phyloP scores from a whole-genome alignment of 64 coral and sea anemone species.

The Orbicella faveolata region DNA sequence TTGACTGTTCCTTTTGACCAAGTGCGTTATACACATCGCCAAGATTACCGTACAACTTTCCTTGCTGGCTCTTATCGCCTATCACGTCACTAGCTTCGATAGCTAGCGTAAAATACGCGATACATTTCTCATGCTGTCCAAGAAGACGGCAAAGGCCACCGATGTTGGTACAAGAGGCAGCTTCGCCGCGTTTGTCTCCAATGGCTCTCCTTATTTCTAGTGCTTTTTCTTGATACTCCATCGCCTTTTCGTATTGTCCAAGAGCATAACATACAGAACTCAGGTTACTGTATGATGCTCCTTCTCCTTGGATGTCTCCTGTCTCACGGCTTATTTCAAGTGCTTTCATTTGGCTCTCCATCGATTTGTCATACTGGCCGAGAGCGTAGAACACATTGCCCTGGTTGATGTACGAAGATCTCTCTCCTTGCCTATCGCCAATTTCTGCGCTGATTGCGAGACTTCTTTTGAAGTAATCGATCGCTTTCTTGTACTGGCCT shows the following conservation, averaged over 20 bases:
- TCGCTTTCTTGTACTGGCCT: conserved; percentile 13
- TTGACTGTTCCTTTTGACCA: neutral
- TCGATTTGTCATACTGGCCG: neutral
- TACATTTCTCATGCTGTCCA: conserved; percentile 16
- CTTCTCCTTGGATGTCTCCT: conserved; percentile 16
- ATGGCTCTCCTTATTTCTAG: neutral
- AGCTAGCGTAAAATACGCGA: conserved; percentile 11
- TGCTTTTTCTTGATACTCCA: neutral
- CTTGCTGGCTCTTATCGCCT: conserved; percentile 12
- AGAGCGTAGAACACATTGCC: neutral
- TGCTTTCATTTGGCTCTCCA: neutral
- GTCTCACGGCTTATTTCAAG: conserved; percentile 6
- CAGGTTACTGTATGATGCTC: neutral
- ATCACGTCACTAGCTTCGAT: neutral
- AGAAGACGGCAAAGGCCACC: neutral
- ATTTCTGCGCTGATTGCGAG: conserved; percentile 10
- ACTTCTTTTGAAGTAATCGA: neutral
- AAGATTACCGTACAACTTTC: conserved; percentile 14
- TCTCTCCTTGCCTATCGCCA: conserved; percentile 20
- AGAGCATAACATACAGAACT: neutral
- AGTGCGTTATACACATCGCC: conserved; percentile 8
- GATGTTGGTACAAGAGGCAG: neutral
- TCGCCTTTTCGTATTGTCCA: neutral
- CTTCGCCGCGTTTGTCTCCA: conserved; percentile 1
- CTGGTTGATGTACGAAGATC: conserved; percentile 15